phyloP scores from a whole-genome alignment of 2,888 invertebrate species.

The Lordiphosa fenestrarum region DNA sequence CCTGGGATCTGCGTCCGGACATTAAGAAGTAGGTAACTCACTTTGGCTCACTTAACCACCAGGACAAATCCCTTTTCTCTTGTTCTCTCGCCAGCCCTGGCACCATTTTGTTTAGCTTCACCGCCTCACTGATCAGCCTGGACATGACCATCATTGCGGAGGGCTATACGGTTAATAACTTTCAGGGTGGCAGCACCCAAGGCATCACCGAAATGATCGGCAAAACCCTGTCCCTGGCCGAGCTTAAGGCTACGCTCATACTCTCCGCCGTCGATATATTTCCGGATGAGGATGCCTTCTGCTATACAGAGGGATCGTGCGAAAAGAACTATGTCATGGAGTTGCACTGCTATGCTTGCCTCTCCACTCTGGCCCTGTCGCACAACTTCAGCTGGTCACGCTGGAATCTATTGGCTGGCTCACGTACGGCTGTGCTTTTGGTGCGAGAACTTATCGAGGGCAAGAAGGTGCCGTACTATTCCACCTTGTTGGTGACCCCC shows the following conservation, averaged over 20 bases:
- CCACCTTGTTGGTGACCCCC: conserved; percentile 84
- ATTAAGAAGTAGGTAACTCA: conserved; percentile 75
- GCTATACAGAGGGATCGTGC: conserved; percentile 85
- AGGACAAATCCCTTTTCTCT: not conserved
- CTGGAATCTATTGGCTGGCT: conserved; percentile 84
- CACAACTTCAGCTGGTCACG: conserved; percentile 92
- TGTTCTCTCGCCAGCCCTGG: conserved; percentile 57
- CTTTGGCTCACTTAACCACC: not conserved
- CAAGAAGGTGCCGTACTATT: conserved; percentile 79
- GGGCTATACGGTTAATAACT: conserved; percentile 78
- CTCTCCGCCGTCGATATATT: conserved; percentile 90
- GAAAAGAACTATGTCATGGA: conserved; percentile 88
- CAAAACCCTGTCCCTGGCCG: conserved; percentile 67
- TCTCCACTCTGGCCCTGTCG: conserved; percentile 86
- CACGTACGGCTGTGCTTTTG: conserved; percentile 78
- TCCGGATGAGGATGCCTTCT: conserved; percentile 88
- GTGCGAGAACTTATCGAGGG: conserved; percentile 78
- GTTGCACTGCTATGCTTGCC: conserved; percentile 88
- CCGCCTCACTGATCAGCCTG: conserved; percentile 82
- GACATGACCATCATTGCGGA: conserved; percentile 82
- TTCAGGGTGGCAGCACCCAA: conserved; percentile 79
- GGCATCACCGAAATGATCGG: conserved; percentile 78
- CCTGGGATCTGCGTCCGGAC: conserved; percentile 90
- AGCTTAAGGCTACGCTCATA: conserved; percentile 79
- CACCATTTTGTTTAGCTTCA: conserved; percentile 81